Conservation (phyloP, 2,888 invertebrate species). For the Netelia inedita region DNA sequence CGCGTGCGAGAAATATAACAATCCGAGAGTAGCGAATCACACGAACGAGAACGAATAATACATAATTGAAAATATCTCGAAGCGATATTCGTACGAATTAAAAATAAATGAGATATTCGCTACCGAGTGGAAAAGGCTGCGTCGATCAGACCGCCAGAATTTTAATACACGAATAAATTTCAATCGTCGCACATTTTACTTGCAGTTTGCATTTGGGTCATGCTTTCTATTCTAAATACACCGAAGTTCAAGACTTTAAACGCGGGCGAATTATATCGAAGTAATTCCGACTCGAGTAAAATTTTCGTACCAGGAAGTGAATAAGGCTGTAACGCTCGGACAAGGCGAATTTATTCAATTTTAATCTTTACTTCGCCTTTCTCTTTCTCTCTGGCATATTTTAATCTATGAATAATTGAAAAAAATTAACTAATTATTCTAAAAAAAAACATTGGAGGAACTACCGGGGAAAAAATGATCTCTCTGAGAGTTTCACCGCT, state of each 20-base stretch:
- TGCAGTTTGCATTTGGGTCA: too few species aligned
- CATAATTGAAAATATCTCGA: conserved; percentile 16
- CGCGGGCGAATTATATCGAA: too few species aligned
- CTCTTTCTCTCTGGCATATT: neutral
- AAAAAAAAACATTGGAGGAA: neutral
- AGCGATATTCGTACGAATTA: conserved; percentile 12
- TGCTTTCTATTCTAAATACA: too few species aligned
- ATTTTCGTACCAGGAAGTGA: too few species aligned
- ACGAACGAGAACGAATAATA: neutral
- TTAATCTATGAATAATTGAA: neutral
- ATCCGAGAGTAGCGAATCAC: neutral
- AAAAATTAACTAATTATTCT: neutral
- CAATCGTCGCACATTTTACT: too few species aligned
- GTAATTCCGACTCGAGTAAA: too few species aligned
- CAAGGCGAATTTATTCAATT: too few species aligned
- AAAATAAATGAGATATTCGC: conserved; percentile 11
- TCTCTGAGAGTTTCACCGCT: neutral
- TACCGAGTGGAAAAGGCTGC: conserved; percentile 14
- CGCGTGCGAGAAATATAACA: neutral
- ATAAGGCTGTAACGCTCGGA: too few species aligned
- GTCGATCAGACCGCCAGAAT: neutral
- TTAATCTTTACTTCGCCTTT: too few species aligned
- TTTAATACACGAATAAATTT: too few species aligned
- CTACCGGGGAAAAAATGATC: neutral
- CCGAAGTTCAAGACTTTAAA: too few species aligned